Evolutionary conservation across 2,797 vertebrate species (phyloP).

Genomic region (Pseudochromis fuscus): DNA sequence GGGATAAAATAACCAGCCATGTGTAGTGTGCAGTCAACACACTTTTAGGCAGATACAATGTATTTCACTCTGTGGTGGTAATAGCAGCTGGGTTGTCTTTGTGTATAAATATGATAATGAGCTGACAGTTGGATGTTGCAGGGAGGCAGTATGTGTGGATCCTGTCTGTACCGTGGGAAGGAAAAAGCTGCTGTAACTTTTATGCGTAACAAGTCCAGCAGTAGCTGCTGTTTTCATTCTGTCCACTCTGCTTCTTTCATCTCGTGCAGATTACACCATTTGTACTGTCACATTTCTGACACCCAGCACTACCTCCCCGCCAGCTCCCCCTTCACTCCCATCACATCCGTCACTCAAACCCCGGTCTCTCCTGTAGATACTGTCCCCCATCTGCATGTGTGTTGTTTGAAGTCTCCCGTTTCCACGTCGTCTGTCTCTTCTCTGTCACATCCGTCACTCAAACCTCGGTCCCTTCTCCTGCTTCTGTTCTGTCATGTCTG

Average conservation of each 20-base stretch:
- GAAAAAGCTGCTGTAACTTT: conserved; percentile 3
- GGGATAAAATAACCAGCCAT: no score
- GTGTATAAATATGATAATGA: background rate
- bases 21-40: no score
- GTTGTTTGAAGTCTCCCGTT: conserved; percentile 59
- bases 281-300: conserved; percentile 47
- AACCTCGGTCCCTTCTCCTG: conserved; percentile 28
- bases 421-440: conserved; percentile 29
- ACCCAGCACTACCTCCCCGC: conserved; percentile 22
- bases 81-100: background rate
- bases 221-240: conserved; percentile 29
- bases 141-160: background rate
- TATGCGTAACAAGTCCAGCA: conserved; percentile 1
- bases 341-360: conserved; percentile 48
- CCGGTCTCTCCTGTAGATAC: conserved; percentile 6
- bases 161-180: background rate
- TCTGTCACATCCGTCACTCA: conserved; percentile 53
- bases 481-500: conserved; percentile 49
- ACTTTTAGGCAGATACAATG: no score
- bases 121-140: background rate
- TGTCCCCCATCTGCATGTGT: conserved; percentile 59
- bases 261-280: conserved; percentile 42
- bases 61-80: no score
- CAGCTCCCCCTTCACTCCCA: conserved; percentile 41
- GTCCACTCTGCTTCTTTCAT: conserved; percentile 44